Conservation (phyloP, 1,140 invertebrate species). For the Hyles euphorbiae region DNA sequence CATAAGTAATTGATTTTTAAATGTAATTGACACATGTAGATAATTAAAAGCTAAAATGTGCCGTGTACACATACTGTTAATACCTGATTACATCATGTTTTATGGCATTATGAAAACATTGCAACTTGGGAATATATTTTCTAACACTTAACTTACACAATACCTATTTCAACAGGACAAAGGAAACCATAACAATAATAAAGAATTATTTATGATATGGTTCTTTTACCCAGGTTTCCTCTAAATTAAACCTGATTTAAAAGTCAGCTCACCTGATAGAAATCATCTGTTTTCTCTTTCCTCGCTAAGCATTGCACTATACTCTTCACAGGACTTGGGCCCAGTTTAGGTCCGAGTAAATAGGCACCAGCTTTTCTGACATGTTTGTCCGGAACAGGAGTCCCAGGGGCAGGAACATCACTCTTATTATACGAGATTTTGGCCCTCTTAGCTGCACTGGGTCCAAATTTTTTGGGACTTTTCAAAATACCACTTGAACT, state of each 20-base stretch:
- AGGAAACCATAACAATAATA: too few relatives aligned
- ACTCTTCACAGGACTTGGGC: slow-evolving; percentile 85
- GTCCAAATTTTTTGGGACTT: slow-evolving; percentile 44
- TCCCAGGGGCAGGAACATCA: slow-evolving; percentile 59
- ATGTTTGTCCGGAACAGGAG: slow-evolving; percentile 63
- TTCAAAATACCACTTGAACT: slow-evolving; percentile 45
- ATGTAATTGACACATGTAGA: too few relatives aligned
- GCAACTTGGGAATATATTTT: too few relatives aligned
- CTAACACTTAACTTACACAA: too few relatives aligned
- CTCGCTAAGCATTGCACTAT: slow-evolving; percentile 88
- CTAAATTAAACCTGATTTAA: neutral
- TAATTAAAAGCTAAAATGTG: too few relatives aligned
- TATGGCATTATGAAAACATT: too few relatives aligned
- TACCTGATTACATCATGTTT: too few relatives aligned
- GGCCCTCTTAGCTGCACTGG: slow-evolving; percentile 38
- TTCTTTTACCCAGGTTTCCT: too few relatives aligned
- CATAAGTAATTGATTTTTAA: too few relatives aligned
- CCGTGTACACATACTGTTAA: too few relatives aligned
- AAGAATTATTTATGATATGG: too few relatives aligned
- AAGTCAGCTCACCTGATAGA: slow-evolving; percentile 75
- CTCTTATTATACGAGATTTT: slow-evolving; percentile 49
- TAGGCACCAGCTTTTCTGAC: slow-evolving; percentile 81
- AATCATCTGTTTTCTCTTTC: slow-evolving; percentile 84
- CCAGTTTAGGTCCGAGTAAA: slow-evolving; percentile 83
- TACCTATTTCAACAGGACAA: too few relatives aligned